Conservation (phyloP, 2,797 vertebrate genomes). For the Lacerta viridis region DNA sequence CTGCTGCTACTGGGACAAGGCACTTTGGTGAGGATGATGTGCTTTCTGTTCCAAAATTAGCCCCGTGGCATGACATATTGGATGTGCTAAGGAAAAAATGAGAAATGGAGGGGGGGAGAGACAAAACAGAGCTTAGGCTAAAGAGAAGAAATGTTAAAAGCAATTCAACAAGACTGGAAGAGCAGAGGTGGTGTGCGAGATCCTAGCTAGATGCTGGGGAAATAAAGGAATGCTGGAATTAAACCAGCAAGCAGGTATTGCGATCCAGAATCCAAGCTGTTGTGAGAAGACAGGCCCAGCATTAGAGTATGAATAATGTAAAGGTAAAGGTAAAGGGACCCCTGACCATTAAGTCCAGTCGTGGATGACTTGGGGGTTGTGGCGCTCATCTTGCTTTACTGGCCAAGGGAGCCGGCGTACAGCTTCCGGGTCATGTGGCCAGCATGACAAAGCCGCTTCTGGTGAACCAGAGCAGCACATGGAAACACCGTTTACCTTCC, state of each 20-base stretch:
- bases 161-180: neutral
- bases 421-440: too few species aligned
- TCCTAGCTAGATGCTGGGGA: neutral
- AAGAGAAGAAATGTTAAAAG: slow-evolving; percentile 12
- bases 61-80: slow-evolving; percentile 8
- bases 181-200: neutral
- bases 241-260: neutral
- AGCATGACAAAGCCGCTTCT: too few species aligned
- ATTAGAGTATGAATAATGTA: neutral
- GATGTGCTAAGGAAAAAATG: neutral
- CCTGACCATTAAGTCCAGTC: too few species aligned
- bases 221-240: neutral
- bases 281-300: neutral
- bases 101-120: neutral
- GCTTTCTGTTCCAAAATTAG: slow-evolving; percentile 42
- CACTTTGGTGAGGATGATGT: slow-evolving; percentile 15
- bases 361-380: too few species aligned
- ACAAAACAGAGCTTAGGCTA: slow-evolving; percentile 1
- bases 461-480: too few species aligned
- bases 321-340: too few species aligned
- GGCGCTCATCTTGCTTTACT: too few species aligned
- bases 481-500: too few species aligned
- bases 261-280: neutral
- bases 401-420: too few species aligned
- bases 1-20: slow-evolving; percentile 11